These are phyloP conservation scores for Tetramorium bicarinatum DNA, from an alignment of 2,888 invertebrate species.

Conservation along the genomic window DNA sequence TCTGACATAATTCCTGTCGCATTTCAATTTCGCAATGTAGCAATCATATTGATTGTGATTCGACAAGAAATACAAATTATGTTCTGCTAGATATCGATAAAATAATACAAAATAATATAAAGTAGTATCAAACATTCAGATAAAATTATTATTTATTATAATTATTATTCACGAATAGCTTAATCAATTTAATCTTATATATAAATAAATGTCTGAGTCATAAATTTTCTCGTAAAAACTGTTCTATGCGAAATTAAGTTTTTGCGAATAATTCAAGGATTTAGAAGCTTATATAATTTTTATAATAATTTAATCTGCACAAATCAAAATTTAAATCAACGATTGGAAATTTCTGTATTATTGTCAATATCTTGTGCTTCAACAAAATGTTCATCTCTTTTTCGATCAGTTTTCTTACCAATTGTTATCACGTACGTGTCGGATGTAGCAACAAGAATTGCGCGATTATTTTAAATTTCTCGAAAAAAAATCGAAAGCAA, in stretches of 20 bases:
- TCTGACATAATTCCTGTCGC: not conserved
- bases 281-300: not conserved
- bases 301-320: not conserved
- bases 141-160: not conserved
- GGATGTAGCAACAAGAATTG: not conserved
- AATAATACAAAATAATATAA: not conserved
- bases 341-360: not conserved
- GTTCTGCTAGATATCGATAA: not conserved
- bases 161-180: not conserved
- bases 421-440: slow-evolving; percentile 31
- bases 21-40: not conserved
- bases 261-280: not conserved
- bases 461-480: slow-evolving; percentile 8
- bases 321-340: not conserved
- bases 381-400: slow-evolving; percentile 30
- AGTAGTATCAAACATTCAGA: not conserved
- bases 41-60: not conserved
- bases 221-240: not conserved
- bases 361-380: not conserved
- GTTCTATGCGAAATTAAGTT: not conserved
- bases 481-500: slow-evolving; percentile 33
- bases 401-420: slow-evolving; percentile 34
- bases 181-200: not conserved
- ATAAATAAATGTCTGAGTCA: not conserved
- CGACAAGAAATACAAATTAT: not conserved